Evolutionary conservation across 2,113 vertebrate species (phyloP).

Genomic region (Mellivora capensis): DNA sequence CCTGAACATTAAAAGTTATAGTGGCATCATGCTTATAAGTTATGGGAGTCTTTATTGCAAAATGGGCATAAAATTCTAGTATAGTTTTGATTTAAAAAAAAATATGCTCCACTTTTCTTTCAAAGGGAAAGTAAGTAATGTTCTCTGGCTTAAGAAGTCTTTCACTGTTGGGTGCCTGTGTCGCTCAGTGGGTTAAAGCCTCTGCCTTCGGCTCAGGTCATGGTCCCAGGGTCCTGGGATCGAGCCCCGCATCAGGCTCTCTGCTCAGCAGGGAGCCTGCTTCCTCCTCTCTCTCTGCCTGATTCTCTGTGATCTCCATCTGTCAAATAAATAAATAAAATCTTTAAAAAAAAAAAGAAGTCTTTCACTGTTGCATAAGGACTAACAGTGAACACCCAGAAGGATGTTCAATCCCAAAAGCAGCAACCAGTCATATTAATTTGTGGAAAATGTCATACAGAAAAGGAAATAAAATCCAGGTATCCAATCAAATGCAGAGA

Average conservation of each 20-base stretch:
- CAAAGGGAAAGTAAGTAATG: background rate
- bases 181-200: too few species aligned
- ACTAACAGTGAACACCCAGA: background rate
- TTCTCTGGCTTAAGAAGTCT: background rate
- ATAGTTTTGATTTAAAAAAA: too few species aligned
- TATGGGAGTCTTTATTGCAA: background rate
- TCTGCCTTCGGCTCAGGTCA: too few species aligned
- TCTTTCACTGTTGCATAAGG: background rate
- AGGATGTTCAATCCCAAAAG: background rate
- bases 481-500: background rate
- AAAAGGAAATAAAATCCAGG: background rate
- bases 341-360: too few species aligned
- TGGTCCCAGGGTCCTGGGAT: too few species aligned
- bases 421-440: background rate
- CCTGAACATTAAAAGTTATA: background rate
- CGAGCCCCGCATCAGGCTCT: too few species aligned
- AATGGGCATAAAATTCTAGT: background rate
- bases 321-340: too few species aligned
- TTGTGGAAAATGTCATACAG: background rate
- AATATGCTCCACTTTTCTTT: background rate
- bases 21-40: background rate
- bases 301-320: too few species aligned
- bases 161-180: too few species aligned
- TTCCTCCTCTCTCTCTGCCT: too few species aligned
- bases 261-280: too few species aligned